Conservation (phyloP, 2,888 invertebrate genomes). For the Harpalus rufipes region DNA sequence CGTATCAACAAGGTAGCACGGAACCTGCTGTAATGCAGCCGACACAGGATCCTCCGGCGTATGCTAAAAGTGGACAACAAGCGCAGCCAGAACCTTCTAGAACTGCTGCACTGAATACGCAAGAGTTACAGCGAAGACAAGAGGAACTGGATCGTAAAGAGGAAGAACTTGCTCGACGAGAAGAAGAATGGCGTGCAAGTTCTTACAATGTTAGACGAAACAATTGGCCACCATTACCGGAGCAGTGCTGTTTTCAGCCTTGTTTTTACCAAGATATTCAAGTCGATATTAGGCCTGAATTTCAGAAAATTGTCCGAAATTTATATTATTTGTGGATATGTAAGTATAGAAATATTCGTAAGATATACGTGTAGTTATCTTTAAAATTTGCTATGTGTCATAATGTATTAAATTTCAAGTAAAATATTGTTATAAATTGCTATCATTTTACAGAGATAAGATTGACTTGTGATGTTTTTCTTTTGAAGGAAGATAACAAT, state of each 20-base stretch:
- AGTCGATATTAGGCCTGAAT: constrained; percentile 98
- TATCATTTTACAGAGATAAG: constrained; percentile 15
- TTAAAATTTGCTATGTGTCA: too few relatives aligned
- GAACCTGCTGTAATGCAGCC: constrained; percentile 92
- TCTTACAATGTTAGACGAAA: constrained; percentile 86
- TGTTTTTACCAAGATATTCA: constrained; percentile 99
- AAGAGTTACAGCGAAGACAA: constrained; percentile 89
- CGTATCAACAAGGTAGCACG: constrained; percentile 75
- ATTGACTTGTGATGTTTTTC: constrained; percentile 2
- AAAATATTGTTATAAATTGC: constrained; percentile 16
- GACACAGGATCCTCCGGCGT: constrained; percentile 84
- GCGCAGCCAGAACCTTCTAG: constrained; percentile 75
- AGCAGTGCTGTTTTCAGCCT: constrained; percentile 95
- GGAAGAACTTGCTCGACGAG: constrained; percentile 91
- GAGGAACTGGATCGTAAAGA: constrained; percentile 96
- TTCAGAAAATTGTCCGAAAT: constrained; percentile 96
- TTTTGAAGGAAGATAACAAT: background rate
- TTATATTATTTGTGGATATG: constrained; percentile 98
- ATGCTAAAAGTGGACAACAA: constrained; percentile 83
- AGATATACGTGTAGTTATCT: too few relatives aligned
- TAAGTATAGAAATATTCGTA: constrained; percentile 80
- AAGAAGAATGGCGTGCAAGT: constrained; percentile 88
- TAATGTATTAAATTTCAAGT: constrained; percentile 1
- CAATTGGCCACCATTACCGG: constrained; percentile 99
- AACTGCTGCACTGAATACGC: constrained; percentile 80